Percentiles rank a stretch among this genome's conserved stretches.
Conservation (phyloP, 1,140 invertebrate species). For the Nautilus pompilius region DNA sequence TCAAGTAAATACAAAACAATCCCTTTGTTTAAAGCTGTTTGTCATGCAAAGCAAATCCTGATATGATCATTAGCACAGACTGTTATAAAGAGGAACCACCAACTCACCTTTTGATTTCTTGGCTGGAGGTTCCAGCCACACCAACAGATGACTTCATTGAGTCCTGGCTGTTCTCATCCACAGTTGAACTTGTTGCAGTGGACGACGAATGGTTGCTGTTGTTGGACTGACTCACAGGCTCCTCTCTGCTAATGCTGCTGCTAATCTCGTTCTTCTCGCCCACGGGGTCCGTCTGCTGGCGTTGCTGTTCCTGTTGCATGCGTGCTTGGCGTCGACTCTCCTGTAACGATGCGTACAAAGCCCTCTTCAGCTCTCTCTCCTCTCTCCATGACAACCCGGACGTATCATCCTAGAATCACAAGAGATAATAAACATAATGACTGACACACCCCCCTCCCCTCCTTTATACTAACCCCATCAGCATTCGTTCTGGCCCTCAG, state of each 20-base stretch:
- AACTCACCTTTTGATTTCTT: slow-evolving; percentile 14
- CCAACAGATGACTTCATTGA: slow-evolving; percentile 19
- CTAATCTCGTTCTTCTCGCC: neutral
- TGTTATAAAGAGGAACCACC: too few relatives aligned
- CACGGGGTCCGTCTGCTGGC: neutral
- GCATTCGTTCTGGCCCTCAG: too few relatives aligned
- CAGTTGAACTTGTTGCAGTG: slow-evolving; percentile 7
- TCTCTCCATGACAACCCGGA: slow-evolving; percentile 53
- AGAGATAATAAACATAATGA: neutral
- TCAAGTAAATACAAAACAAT: too few relatives aligned
- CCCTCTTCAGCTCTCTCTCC: slow-evolving; percentile 54
- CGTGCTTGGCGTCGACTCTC: slow-evolving; percentile 27
- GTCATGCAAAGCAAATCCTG: too few relatives aligned
- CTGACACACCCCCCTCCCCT: too few relatives aligned
- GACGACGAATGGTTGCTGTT: neutral
- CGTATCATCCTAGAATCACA: slow-evolving; percentile 36
- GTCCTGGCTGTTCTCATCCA: slow-evolving; percentile 34
- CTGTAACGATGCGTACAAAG: slow-evolving; percentile 55
- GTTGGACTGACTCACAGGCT: neutral
- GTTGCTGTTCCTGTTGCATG: slow-evolving; percentile 3
- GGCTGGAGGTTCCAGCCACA: neutral
- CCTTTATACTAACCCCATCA: too few relatives aligned
- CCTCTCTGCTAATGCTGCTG: neutral
- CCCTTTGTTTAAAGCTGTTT: too few relatives aligned
- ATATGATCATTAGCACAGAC: too few relatives aligned